phyloP scores from a whole-genome alignment of 2,888 invertebrate species.

The Clunio marinus region DNA sequence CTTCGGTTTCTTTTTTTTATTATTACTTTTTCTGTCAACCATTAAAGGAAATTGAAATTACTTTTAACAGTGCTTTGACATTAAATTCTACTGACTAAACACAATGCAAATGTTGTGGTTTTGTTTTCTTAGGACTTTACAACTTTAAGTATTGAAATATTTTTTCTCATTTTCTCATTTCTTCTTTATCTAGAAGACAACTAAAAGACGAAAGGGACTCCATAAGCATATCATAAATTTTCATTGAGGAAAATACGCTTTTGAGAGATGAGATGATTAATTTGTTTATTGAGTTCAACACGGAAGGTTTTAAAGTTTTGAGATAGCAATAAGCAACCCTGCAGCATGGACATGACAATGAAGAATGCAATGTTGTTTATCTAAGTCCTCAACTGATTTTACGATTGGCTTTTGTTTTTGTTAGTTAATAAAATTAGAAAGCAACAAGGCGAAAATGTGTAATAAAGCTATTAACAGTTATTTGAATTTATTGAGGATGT shows the following conservation, averaged over 20 bases:
- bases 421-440: slow-evolving; percentile 17
- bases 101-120: slow-evolving; percentile 4
- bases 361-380: background rate
- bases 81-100: slow-evolving; percentile 3
- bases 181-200: background rate
- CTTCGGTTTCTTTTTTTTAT: background rate
- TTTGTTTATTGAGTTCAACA: background rate
- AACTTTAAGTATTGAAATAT: background rate
- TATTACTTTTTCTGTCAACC: background rate
- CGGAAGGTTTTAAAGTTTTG: background rate
- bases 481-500: slow-evolving; percentile 35
- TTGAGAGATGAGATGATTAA: slow-evolving; percentile 18
- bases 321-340: no score
- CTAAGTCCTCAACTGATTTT: slow-evolving; percentile 2
- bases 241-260: slow-evolving; percentile 25
- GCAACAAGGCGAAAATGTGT: background rate
- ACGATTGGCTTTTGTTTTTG: slow-evolving; percentile 4
- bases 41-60: background rate
- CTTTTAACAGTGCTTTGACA: background rate
- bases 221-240: background rate
- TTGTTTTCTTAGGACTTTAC: slow-evolving; percentile 37
- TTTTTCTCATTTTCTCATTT: background rate
- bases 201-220: background rate
- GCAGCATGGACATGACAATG: no score
- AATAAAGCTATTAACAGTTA: slow-evolving; percentile 27